A percentile compares a stretch with the other conserved stretches of the same genome.
Evolutionary conservation across 2,113 vertebrate species (phyloP).

Genomic region (Notarius quadriscutis): DNA sequence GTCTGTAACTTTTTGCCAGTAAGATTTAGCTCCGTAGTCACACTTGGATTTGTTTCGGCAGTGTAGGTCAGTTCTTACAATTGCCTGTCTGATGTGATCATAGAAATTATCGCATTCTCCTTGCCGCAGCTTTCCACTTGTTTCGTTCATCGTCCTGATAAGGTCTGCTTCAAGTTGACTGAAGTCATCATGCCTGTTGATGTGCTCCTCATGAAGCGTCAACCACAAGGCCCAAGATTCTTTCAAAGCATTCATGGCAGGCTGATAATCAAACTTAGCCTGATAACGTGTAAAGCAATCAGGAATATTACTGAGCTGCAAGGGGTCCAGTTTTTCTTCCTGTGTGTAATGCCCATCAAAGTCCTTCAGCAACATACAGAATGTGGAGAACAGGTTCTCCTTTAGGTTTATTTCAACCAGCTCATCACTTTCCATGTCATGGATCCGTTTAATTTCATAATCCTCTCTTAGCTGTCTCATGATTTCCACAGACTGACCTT

Average conservation of each 20-base stretch:
- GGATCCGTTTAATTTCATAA: slow-evolving; percentile 32
- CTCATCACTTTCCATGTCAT: slow-evolving; percentile 39
- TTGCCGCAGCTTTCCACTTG: neutral
- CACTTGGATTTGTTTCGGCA: neutral
- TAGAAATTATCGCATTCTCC: neutral
- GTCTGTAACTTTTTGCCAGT: neutral
- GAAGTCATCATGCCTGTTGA: neutral
- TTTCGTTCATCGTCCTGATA: neutral
- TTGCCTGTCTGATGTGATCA: neutral
- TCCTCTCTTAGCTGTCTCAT: slow-evolving; percentile 47
- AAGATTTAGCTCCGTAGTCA: slow-evolving; percentile 14
- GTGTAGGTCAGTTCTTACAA: slow-evolving; percentile 9
- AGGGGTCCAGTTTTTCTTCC: neutral
- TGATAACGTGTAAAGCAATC: neutral
- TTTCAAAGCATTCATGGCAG: slow-evolving; percentile 12
- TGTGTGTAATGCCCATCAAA: neutral
- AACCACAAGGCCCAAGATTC: slow-evolving; percentile 13
- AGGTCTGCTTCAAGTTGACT: neutral
- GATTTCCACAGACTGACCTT: slow-evolving; percentile 6
- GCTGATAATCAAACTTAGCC: neutral
- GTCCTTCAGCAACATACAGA: neutral
- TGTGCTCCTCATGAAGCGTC: slow-evolving; percentile 6
- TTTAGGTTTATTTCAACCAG: slow-evolving; percentile 37
- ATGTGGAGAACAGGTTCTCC: slow-evolving; percentile 31
- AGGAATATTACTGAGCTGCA: neutral